These are phyloP conservation scores for Iguana delicatissima DNA, from an alignment of 2,797 vertebrate species.

Conservation along the genomic window DNA sequence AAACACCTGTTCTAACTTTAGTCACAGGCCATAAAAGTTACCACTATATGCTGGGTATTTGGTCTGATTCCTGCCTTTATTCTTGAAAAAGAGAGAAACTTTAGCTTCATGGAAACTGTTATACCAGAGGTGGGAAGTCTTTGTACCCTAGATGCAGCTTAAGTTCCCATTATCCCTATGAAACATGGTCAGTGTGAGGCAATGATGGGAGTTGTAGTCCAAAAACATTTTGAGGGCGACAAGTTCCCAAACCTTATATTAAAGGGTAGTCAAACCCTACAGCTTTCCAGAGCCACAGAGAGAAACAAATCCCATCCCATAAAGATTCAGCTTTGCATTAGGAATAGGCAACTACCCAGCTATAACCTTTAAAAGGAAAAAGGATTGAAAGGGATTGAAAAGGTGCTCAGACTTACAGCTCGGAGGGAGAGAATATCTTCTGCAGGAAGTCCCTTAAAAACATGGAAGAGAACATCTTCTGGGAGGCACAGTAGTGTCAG, in stretches of 20 bases:
- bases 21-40: background rate
- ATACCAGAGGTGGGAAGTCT: background rate
- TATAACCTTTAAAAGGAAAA: background rate
- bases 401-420: constrained; percentile 85
- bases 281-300: no score
- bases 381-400: background rate
- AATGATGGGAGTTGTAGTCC: background rate
- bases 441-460: constrained; percentile 92
- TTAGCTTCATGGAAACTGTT: background rate
- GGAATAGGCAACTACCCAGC: background rate
- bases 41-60: background rate
- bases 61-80: background rate
- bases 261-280: no score
- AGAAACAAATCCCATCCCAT: background rate
- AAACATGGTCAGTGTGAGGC: no score
- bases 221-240: background rate
- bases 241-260: background rate
- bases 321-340: background rate
- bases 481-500: constrained; percentile 90
- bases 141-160: background rate
- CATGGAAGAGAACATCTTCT: constrained; percentile 92
- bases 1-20: no score
- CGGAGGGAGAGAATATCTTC: constrained; percentile 92
- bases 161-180: background rate
- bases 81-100: background rate